Evolutionary conservation across 2,888 invertebrate genomes (phyloP).

Genomic region (Darwinula stevensoni): DNA sequence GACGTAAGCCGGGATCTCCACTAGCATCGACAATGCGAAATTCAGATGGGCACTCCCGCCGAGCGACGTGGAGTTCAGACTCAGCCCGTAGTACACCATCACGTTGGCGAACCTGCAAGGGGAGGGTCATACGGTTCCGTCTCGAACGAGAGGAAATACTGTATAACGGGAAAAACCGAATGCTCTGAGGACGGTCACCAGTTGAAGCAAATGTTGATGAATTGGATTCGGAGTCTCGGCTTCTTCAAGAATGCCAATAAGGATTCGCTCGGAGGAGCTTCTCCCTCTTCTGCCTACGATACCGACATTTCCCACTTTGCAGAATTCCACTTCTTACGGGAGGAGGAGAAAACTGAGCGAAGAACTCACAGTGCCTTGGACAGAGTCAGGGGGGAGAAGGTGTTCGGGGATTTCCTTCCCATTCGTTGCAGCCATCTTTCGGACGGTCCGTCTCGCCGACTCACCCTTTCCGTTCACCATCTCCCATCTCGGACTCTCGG

Average conservation of each 20-base stretch:
- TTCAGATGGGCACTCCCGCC: slow-evolving; percentile 44
- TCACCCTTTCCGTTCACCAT: background rate
- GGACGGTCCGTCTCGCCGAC: background rate
- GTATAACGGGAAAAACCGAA: too few relatives aligned
- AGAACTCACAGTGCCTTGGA: too few relatives aligned
- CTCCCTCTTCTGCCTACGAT: too few relatives aligned
- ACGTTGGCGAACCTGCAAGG: slow-evolving; percentile 35
- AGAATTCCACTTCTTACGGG: too few relatives aligned
- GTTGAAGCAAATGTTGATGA: slow-evolving; percentile 12
- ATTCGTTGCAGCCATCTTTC: background rate
- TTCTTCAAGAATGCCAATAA: slow-evolving; percentile 12
- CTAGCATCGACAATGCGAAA: slow-evolving; percentile 18
- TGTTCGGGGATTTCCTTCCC: slow-evolving; percentile 1
- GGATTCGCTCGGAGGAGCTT: too few relatives aligned
- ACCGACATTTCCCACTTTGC: too few relatives aligned
- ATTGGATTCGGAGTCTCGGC: slow-evolving; percentile 12
- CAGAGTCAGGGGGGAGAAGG: slow-evolving; percentile 9
- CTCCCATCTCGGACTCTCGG: background rate
- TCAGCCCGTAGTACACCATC: slow-evolving; percentile 48
- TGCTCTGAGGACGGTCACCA: slow-evolving; percentile 7
- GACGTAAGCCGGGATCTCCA: slow-evolving; percentile 42
- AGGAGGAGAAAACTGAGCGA: too few relatives aligned
- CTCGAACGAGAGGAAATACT: slow-evolving; percentile 3
- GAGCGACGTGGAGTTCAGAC: slow-evolving; percentile 39
- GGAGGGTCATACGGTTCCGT: too few relatives aligned